Evolutionary conservation across 2,797 vertebrate species (phyloP).

Genomic region (Centropyge bicolor): DNA sequence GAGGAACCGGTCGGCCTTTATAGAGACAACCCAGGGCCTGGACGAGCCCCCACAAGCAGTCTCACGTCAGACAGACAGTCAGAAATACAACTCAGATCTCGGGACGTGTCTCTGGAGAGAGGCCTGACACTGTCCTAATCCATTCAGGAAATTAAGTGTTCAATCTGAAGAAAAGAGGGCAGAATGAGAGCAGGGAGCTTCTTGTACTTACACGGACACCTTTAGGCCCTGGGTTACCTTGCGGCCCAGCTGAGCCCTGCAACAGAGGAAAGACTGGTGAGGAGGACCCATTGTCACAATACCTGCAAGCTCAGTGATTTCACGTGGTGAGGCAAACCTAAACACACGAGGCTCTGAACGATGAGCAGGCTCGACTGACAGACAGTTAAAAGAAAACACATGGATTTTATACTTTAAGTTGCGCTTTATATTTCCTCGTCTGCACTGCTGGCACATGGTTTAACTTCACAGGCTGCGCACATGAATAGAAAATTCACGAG

Average conservation of each 20-base stretch:
- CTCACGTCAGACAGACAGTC: slow-evolving; percentile 31
- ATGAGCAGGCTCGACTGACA: slow-evolving; percentile 13
- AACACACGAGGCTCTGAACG: slow-evolving; percentile 9
- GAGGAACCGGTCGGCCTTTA: slow-evolving; percentile 42
- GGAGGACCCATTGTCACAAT: slow-evolving; percentile 38
- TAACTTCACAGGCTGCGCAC: slow-evolving; percentile 8
- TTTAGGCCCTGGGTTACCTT: slow-evolving; percentile 96
- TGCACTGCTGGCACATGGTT: background rate
- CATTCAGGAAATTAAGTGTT: slow-evolving; percentile 78
- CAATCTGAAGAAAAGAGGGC: slow-evolving; percentile 41
- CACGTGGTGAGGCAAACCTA: slow-evolving; percentile 6
- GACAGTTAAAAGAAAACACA: slow-evolving; percentile 10
- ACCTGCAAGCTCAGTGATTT: slow-evolving; percentile 15
- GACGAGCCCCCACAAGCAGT: slow-evolving; percentile 47
- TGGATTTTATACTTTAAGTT: slow-evolving; percentile 23
- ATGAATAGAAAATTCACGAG: background rate
- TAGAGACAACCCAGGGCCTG: slow-evolving; percentile 44
- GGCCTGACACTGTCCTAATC: slow-evolving; percentile 68
- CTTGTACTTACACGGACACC: slow-evolving; percentile 92
- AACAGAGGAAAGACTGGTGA: slow-evolving; percentile 68
- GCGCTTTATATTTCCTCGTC: slow-evolving; percentile 1
- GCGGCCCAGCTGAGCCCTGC: slow-evolving; percentile 94
- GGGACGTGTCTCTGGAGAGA: slow-evolving; percentile 33
- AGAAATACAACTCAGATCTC: slow-evolving; percentile 48
- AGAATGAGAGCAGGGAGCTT: slow-evolving; percentile 40